Evolutionary conservation across 2,888 invertebrate genomes (phyloP).

Genomic region (Flexamia atlantica): DNA sequence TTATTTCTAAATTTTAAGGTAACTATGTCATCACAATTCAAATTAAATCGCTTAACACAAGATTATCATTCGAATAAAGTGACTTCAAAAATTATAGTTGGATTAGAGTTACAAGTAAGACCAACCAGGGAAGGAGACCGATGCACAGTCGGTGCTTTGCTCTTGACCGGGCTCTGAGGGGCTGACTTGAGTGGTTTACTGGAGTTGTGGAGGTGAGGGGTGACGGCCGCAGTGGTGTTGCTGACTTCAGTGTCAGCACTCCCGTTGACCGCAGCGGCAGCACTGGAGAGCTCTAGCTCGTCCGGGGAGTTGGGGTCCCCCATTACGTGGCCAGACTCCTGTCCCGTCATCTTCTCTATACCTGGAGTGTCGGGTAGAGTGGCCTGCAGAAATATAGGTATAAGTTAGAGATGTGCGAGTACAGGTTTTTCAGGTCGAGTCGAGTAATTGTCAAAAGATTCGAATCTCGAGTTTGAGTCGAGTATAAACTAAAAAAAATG

Average conservation of each 20-base stretch:
- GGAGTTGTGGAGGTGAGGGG: neutral
- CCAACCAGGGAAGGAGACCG: conserved; percentile 57
- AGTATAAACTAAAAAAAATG: no score
- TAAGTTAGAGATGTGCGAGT: no score
- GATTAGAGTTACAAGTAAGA: neutral
- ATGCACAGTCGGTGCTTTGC: conserved; percentile 56
- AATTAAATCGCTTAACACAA: no score
- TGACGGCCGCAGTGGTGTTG: neutral
- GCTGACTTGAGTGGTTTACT: conserved; percentile 39
- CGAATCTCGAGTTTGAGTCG: no score
- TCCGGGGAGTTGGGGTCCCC: conserved; percentile 68
- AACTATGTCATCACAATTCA: no score
- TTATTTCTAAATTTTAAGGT: no score
- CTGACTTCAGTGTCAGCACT: conserved; percentile 29
- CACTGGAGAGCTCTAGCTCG: conserved; percentile 60
- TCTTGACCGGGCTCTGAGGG: conserved; percentile 47
- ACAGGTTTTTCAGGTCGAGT: no score
- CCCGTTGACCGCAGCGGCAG: conserved; percentile 59
- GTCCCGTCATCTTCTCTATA: conserved; percentile 96
- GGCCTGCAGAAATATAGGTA: conserved; percentile 76
- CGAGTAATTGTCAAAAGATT: no score
- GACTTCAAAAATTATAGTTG: no score
- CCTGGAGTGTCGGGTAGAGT: conserved; percentile 95
- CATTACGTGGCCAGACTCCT: conserved; percentile 88
- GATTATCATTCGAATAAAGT: no score